Percentiles rank a stretch among this genome's conserved stretches.
These are phyloP conservation scores for Wasmannia auropunctata DNA, from an alignment of 1,140 invertebrate genomes.

Conservation along the genomic window DNA sequence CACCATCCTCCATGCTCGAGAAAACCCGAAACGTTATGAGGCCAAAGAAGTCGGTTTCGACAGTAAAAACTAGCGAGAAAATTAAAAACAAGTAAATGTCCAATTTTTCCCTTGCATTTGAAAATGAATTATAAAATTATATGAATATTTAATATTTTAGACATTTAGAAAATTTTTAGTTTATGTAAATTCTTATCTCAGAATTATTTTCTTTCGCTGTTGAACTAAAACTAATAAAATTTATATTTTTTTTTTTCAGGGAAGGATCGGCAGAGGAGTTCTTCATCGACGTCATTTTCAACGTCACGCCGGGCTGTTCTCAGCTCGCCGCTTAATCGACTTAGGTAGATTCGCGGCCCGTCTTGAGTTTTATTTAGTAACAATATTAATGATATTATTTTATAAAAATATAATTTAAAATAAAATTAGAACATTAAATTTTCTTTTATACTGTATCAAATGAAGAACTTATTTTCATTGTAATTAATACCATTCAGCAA, in stretches of 20 bases:
- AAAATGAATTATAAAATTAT: not conserved
- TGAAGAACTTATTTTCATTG: too few relatives aligned
- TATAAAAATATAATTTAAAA: too few relatives aligned
- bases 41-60: slow-evolving; percentile 89
- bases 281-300: slow-evolving; percentile 97
- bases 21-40: slow-evolving; percentile 84
- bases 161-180: not conserved
- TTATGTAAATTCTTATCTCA: not conserved
- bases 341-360: slow-evolving; percentile 96
- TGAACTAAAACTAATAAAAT: slow-evolving; percentile 8
- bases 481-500: slow-evolving; percentile 24
- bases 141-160: not conserved
- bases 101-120: not conserved
- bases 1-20: slow-evolving; percentile 81
- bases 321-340: slow-evolving; percentile 91
- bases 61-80: slow-evolving; percentile 83
- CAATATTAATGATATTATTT: too few relatives aligned
- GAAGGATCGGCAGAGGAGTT: slow-evolving; percentile 91
- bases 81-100: slow-evolving; percentile 78
- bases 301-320: slow-evolving; percentile 93
- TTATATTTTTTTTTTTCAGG: slow-evolving; percentile 71
- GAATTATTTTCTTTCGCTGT: not conserved
- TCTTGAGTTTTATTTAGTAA: slow-evolving; percentile 95
- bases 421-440: too few relatives aligned
- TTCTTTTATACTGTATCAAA: too few relatives aligned